Base-by-base conservation (phyloP, 2,797 vertebrate genomes). In the Lates japonicus region DNA sequence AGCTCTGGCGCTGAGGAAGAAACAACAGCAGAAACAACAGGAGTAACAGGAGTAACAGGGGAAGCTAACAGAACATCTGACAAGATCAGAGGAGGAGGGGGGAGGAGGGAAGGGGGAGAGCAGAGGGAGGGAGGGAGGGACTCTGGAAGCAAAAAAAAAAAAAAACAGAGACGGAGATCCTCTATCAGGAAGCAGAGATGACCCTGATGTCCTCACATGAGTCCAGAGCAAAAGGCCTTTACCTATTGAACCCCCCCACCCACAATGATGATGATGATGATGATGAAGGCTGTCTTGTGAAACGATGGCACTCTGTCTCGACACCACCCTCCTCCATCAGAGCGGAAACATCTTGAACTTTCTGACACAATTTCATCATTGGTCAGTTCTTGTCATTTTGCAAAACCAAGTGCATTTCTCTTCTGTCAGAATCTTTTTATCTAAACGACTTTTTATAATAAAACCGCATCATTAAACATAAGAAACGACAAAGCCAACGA, bases 21-120 rank as follows among this genome's bases (percentile, higher is more conserved):
- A 83, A 90, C 81, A 90, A 87, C 82, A 87, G 77, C 60, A 66
- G 63, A 48, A 89, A 88, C 81, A 86, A 82, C 58, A 80, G 76
- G 76, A 76, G 72, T 41, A 79, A 52, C 65, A 42, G 25, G 25
- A 29, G 25, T 29, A 29, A 68, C 61, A 69, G 63, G 51, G 25
- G 61, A 57, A 19, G 61, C 42, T 48, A 44, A 75, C 73, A 70
- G 63, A 72, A 78, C 80, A 64, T 67, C 74, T 84, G 80, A 83
- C 82, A 83, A 22, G 57, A 62, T 59, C 54, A n/a, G 55, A 14
- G 67, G 41, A 0, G n/a, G 29, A 17, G 59, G 44, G 3, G 60
- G 49, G 3, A 49, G 41, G 9, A 59, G 44, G 3, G 60, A 49
- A 4, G 57, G 41, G 9, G 33, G 33, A 1, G 17, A 13, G 22